Percentiles rank a stretch among this genome's conserved stretches.
These are phyloP conservation scores for Odontomachus brunneus DNA, from an alignment of 1,140 invertebrate species.

Conservation along the genomic window DNA sequence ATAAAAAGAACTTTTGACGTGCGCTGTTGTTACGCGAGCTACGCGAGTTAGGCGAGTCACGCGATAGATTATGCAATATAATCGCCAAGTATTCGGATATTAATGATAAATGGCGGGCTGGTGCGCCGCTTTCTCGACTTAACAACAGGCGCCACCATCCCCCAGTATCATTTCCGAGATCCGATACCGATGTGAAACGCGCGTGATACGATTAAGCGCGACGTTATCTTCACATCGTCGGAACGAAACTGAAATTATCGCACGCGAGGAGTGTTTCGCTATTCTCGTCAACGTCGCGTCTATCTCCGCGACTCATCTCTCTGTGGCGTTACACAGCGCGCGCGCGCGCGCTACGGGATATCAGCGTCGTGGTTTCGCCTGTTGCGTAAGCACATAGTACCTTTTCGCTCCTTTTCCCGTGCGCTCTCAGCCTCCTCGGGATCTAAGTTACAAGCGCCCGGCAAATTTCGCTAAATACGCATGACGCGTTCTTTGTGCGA, in stretches of 20 bases:
- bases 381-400: not conserved
- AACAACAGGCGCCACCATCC: not conserved
- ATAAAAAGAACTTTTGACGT: slow-evolving; percentile 61
- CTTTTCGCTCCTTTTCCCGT: not conserved
- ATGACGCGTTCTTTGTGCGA: slow-evolving; percentile 27
- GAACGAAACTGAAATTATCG: slow-evolving; percentile 1
- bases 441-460: not conserved
- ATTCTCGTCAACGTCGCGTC: not conserved
- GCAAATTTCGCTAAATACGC: slow-evolving; percentile 32
- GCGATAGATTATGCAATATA: slow-evolving; percentile 52
- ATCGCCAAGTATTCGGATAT: slow-evolving; percentile 54
- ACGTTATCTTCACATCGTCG: not conserved
- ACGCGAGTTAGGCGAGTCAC: slow-evolving; percentile 52
- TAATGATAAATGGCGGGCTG: slow-evolving; percentile 42
- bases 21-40: slow-evolving; percentile 49
- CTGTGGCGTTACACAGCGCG: no score
- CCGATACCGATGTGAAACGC: slow-evolving; percentile 12
- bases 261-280: not conserved
- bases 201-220: not conserved
- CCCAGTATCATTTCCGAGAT: slow-evolving; percentile 8
- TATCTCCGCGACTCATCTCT: not conserved
- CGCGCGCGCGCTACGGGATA: not conserved
- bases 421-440: not conserved
- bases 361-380: not conserved
- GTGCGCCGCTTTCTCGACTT: slow-evolving; percentile 1